Conservation (phyloP, 1,140 invertebrate species). For the Drosophila suzukii region DNA sequence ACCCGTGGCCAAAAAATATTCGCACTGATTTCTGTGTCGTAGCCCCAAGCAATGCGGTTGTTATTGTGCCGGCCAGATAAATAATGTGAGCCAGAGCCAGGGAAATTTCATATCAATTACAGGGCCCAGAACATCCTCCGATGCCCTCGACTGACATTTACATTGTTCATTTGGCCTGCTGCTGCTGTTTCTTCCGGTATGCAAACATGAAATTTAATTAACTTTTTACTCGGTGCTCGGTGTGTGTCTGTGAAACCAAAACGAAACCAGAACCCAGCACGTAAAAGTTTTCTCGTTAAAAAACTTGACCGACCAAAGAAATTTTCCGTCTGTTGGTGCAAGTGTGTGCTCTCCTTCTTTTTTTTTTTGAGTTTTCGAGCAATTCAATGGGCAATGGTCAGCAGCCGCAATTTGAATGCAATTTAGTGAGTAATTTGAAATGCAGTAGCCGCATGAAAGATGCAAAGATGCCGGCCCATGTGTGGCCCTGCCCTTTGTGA, state of each 20-base stretch:
- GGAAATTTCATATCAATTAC: constrained; percentile 57
- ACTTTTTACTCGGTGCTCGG: constrained; percentile 55
- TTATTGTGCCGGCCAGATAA: constrained; percentile 38
- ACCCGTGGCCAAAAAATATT: constrained; percentile 31
- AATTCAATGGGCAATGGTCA: constrained; percentile 61
- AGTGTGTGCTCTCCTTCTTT: constrained; percentile 34
- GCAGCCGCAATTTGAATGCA: constrained; percentile 77
- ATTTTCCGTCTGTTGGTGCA: constrained; percentile 56
- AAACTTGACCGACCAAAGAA: constrained; percentile 68
- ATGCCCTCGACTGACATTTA: constrained; percentile 43
- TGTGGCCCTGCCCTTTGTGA: constrained; percentile 40
- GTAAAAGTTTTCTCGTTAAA: constrained; percentile 83
- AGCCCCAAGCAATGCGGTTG: constrained; percentile 29
- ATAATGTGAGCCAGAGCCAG: constrained; percentile 16
- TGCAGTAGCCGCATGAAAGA: constrained; percentile 60
- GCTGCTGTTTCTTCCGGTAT: constrained; percentile 37
- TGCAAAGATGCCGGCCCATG: constrained; percentile 54
- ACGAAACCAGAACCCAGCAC: constrained; percentile 34
- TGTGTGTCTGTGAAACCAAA: constrained; percentile 30
- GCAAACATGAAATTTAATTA: constrained; percentile 81
- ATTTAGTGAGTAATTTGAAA: constrained; percentile 79
- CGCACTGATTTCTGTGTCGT: constrained; percentile 41
- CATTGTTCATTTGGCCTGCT: constrained; percentile 48
- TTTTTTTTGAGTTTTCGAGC: constrained; percentile 31
- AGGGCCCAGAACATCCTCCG: constrained; percentile 19